phyloP scores from a whole-genome alignment of 1,140 invertebrate genomes.

The Polypedilum pembai region DNA sequence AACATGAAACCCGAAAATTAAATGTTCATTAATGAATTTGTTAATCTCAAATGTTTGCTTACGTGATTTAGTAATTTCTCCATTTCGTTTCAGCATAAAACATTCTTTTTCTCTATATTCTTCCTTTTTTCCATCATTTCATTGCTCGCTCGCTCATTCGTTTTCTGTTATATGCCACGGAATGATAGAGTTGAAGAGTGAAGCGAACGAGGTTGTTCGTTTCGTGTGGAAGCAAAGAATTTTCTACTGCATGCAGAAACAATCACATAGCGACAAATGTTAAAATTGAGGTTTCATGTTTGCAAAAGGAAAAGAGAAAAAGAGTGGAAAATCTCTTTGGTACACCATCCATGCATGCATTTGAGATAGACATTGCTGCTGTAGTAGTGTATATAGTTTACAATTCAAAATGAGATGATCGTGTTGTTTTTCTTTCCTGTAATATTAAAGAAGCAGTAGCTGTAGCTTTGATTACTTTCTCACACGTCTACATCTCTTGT shows the following conservation, averaged over 20 bases:
- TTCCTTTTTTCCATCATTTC: neutral
- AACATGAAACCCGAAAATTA: constrained; percentile 24
- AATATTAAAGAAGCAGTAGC: neutral
- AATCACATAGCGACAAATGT: constrained; percentile 12
- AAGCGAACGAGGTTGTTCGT: neutral
- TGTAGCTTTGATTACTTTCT: constrained; percentile 2
- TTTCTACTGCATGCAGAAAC: neutral
- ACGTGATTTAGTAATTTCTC: constrained; percentile 26
- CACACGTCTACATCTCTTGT: neutral
- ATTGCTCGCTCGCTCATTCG: neutral
- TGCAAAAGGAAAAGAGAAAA: neutral
- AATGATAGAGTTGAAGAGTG: neutral
- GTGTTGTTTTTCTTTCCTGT: neutral
- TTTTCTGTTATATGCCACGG: neutral
- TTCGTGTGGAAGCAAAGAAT: neutral
- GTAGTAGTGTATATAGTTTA: neutral
- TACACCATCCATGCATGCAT: neutral
- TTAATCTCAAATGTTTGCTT: constrained; percentile 27
- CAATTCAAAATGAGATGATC: neutral
- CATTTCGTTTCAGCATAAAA: neutral
- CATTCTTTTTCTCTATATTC: neutral
- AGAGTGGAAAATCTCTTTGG: constrained; percentile 17
- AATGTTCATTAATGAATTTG: constrained; percentile 28
- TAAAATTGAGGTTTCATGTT: constrained; percentile 18
- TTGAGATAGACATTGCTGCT: neutral